Evolutionary conservation across 2,888 invertebrate species (phyloP).

Genomic region (Diloba caeruleocephala): DNA sequence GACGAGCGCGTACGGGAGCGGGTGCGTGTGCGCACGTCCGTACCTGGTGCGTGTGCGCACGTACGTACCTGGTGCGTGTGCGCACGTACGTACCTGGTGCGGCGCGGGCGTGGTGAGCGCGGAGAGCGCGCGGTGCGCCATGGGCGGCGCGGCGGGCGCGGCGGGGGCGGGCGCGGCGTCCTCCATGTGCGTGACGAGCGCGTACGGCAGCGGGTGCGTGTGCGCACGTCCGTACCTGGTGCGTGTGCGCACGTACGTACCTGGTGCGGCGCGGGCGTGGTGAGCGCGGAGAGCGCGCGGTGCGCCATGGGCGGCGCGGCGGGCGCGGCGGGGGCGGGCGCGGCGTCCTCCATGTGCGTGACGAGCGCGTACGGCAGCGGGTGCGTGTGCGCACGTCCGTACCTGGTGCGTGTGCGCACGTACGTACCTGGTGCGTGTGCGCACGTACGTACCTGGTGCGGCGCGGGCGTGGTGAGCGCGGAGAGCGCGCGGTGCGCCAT

Average conservation of each 20-base stretch:
- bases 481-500: conserved; percentile 63
- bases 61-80: neutral
- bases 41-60: too few relatives aligned
- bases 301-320: conserved; percentile 52
- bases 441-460: conserved; percentile 33
- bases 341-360: conserved; percentile 94
- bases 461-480: conserved; percentile 67
- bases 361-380: conserved; percentile 98
- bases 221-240: too few relatives aligned
- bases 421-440: conserved; percentile 38
- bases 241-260: neutral
- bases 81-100: neutral
- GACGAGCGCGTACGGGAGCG: too few relatives aligned
- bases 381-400: conserved; percentile 96
- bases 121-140: conserved; percentile 64
- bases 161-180: conserved; percentile 77
- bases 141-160: conserved; percentile 49
- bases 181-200: conserved; percentile 83
- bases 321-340: conserved; percentile 55
- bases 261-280: conserved; percentile 53
- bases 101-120: conserved; percentile 61
- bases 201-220: conserved; percentile 9
- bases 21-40: too few relatives aligned
- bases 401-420: too few relatives aligned
- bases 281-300: conserved; percentile 64